These are phyloP conservation scores for Agrochola lychnidis DNA, from an alignment of 2,888 invertebrate species.

Conservation along the genomic window DNA sequence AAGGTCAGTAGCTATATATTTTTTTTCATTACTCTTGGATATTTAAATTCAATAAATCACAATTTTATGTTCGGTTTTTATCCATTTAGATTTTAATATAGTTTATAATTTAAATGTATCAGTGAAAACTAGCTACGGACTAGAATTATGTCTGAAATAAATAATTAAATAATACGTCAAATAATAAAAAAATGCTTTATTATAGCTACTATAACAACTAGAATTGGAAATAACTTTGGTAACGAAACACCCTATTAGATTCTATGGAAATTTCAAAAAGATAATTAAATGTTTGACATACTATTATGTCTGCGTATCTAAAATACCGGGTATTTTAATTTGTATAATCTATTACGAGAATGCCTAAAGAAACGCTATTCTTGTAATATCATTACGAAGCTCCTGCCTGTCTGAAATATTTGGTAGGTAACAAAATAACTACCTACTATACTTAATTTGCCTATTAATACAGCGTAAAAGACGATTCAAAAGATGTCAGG, in stretches of 20 bases:
- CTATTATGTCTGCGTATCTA: background rate
- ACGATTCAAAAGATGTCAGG: background rate
- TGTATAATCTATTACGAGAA: background rate
- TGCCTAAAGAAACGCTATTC: background rate
- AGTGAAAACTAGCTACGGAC: no score
- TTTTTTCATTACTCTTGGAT: no score
- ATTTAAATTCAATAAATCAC: no score
- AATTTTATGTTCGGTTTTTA: no score
- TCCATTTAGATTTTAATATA: no score
- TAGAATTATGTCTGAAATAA: no score
- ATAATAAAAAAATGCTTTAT: background rate
- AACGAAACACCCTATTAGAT: background rate
- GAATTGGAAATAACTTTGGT: background rate
- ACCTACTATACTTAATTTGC: background rate
- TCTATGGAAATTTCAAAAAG: background rate
- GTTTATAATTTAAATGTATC: no score
- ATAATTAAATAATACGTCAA: background rate
- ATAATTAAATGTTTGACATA: conserved; percentile 7
- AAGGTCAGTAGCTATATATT: background rate
- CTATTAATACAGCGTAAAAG: background rate
- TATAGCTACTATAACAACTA: no score
- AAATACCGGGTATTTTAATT: conserved; percentile 11
- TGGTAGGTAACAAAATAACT: no score
- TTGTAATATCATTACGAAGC: no score
- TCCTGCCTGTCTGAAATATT: no score